Base-by-base conservation (phyloP, 2,888 invertebrate genomes). In the Agriopis leucophaearia region DNA sequence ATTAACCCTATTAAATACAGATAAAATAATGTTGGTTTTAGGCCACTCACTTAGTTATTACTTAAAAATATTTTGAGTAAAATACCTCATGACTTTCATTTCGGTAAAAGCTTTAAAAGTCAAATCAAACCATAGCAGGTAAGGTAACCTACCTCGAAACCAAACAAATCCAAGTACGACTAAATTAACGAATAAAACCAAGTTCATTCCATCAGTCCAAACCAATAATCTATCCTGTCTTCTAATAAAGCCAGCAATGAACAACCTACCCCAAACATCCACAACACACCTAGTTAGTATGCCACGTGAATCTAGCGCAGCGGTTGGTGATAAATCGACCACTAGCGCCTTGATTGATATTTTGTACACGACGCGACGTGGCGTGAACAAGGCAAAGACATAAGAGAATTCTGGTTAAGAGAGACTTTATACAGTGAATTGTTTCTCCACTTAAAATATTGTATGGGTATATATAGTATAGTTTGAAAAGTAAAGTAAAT, bases 311-410 rank as follows among this genome's bases (percentile, higher is more conserved):
- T 64, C 55, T 60, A 58, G 70, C 60, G 62, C 66, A 56, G 48
- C 65, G 64, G 70, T 64, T 65, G 69, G 71, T 69, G 71, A 76
- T 77, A 74, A 75, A 79, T 75, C 74, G 69, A 65, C 57, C 72
- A 69, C 75, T 72, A 71, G 66, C 70, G 73, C 64, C 76, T 73
- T 77, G 77, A 81, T 81, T 80, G 79, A 79, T 81, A 81, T 78
- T 80, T 80, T 69, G 78, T 74, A 78, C 76, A 75, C 71, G 72
- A 67, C 13, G 18, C n/a, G 58, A 16, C 47, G 63, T 72, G 72
- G 62, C 8, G n/a, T n/a, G n/a, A n/a, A n/a, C 45, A 76, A 75
- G 72, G 38, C 13, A 69, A 3, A 40, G 66, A 67, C 47, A 15
- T 6, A 36, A 27, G 66, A 42, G 40, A 16, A 18, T 38, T 54